Conservation (phyloP, 1,140 invertebrate species). For the Ostrea edulis region DNA sequence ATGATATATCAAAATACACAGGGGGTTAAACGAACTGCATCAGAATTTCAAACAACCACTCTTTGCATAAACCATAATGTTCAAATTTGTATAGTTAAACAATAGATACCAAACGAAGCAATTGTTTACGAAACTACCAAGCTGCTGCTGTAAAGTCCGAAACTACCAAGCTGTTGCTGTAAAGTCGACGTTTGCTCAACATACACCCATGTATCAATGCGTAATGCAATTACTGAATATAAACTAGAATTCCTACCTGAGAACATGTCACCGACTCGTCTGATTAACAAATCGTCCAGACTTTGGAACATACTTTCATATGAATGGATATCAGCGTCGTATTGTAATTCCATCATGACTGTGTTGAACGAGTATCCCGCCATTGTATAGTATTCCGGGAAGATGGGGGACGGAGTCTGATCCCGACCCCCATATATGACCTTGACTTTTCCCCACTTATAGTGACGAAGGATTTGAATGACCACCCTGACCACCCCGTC, state of each 20-base stretch:
- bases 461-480: background rate
- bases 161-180: too few species aligned
- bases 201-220: too few species aligned
- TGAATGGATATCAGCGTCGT: background rate
- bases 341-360: background rate
- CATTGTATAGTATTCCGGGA: background rate
- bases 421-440: slow-evolving; percentile 84
- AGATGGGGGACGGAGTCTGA: background rate
- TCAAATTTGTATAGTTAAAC: too few species aligned
- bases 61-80: too few species aligned
- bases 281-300: background rate
- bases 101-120: too few species aligned
- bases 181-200: too few species aligned
- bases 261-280: background rate
- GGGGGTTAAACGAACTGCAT: too few species aligned
- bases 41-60: too few species aligned
- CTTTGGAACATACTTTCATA: background rate
- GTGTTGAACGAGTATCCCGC: background rate
- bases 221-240: too few species aligned
- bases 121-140: too few species aligned
- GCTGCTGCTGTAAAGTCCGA: too few species aligned
- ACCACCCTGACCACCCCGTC: background rate
- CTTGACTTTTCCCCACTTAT: slow-evolving; percentile 81
- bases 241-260: background rate
- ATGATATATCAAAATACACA: too few species aligned